Evolutionary conservation across 2,113 vertebrate genomes (phyloP).

Genomic region (Centropus unirufus): DNA sequence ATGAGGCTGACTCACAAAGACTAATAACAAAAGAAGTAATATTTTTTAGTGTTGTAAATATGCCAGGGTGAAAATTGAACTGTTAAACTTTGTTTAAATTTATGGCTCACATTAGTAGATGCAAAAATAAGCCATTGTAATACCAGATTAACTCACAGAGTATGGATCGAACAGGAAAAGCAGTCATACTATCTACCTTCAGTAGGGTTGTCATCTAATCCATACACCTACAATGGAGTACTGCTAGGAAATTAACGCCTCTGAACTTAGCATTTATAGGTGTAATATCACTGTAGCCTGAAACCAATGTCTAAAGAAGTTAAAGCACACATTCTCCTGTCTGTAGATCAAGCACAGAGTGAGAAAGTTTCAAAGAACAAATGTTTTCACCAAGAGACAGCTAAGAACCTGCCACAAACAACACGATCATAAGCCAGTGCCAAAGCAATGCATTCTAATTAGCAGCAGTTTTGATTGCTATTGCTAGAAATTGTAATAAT

Average conservation of each 20-base stretch:
- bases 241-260: neutral
- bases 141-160: neutral
- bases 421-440: neutral
- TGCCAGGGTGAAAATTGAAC: slow-evolving; percentile 12
- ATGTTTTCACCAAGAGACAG: neutral
- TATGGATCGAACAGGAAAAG: neutral
- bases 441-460: neutral
- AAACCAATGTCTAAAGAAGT: neutral
- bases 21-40: neutral
- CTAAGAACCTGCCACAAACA: neutral
- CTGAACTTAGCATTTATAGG: neutral
- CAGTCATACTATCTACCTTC: neutral
- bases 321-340: neutral
- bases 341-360: neutral
- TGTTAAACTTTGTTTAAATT: neutral
- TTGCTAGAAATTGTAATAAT: neutral
- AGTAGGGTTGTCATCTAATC: neutral
- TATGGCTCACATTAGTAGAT: neutral
- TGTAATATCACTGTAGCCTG: neutral
- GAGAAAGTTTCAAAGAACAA: neutral
- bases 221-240: neutral
- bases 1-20: neutral
- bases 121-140: neutral
- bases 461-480: neutral
- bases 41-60: neutral